These are phyloP conservation scores for Bombus terrestris DNA, from an alignment of 1,140 invertebrate species.

Conservation along the genomic window DNA sequence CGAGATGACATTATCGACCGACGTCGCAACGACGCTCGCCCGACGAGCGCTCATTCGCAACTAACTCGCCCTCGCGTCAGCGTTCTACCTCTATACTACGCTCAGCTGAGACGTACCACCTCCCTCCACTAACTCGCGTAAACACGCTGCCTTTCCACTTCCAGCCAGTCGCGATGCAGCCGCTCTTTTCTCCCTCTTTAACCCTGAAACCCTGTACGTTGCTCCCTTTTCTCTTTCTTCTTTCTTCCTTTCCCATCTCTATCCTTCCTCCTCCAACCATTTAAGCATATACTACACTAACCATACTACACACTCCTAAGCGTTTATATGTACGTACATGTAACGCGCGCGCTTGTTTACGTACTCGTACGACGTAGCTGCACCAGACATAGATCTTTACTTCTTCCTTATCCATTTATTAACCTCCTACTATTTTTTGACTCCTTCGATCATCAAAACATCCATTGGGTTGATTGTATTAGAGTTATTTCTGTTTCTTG, in stretches of 20 bases:
- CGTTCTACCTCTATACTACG: conserved; percentile 74
- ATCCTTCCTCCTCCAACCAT: not conserved
- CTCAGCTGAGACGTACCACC: conserved; percentile 75
- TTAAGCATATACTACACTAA: not conserved
- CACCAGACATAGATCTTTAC: not conserved
- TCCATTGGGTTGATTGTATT: too few relatives aligned
- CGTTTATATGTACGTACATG: not conserved
- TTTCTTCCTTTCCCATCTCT: not conserved
- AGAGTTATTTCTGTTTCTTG: too few relatives aligned
- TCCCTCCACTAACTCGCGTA: conserved; percentile 57
- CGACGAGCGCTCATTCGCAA: conserved; percentile 81
- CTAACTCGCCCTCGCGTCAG: conserved; percentile 72
- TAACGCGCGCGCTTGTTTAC: not conserved
- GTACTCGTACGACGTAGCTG: not conserved
- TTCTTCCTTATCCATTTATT: not conserved
- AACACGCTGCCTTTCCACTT: conserved; percentile 32
- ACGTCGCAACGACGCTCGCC: conserved; percentile 71
- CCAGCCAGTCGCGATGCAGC: conserved; percentile 64
- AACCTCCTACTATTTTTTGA: not conserved
- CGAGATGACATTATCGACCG: conserved; percentile 70
- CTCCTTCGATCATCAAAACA: not conserved
- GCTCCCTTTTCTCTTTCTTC: conserved; percentile 26
- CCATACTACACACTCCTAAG: not conserved
- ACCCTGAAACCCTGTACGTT: conserved; percentile 59
- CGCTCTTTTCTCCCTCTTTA: conserved; percentile 55